phyloP scores from a whole-genome alignment of 1,140 invertebrate species.

The Rhopalosiphum maidis region DNA sequence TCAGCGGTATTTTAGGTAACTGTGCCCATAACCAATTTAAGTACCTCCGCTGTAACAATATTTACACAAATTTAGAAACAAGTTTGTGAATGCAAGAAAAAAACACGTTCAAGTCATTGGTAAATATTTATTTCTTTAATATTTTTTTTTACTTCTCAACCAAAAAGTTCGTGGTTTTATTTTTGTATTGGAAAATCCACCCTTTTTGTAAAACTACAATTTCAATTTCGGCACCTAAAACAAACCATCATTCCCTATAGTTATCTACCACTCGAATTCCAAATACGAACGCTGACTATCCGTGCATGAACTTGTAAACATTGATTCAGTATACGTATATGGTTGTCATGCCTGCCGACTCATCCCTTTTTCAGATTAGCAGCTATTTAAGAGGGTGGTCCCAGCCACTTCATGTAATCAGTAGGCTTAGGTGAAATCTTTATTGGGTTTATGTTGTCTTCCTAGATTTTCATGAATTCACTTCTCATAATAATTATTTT shows the following conservation, averaged over 20 bases:
- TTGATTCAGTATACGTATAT: conserved; percentile 56
- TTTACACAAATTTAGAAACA: conserved; percentile 45
- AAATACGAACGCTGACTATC: conserved; percentile 51
- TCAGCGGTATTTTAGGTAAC: neutral
- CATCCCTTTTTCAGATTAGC: conserved; percentile 57
- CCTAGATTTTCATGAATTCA: neutral
- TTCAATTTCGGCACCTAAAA: conserved; percentile 57
- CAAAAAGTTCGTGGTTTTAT: conserved; percentile 47
- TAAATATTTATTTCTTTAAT: conserved; percentile 50
- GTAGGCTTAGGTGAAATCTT: conserved; percentile 20
- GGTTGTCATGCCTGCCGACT: conserved; percentile 55
- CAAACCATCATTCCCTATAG: conserved; percentile 28
- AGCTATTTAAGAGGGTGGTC: conserved; percentile 56
- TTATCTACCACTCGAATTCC: neutral
- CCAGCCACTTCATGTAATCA: conserved; percentile 51
- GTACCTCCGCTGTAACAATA: conserved; percentile 40
- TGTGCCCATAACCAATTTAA: neutral
- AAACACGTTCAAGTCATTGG: conserved; percentile 50
- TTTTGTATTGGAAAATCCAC: conserved; percentile 25
- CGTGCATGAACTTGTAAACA: conserved; percentile 57
- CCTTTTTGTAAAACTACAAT: conserved; percentile 6
- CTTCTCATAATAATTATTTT: neutral
- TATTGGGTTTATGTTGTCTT: conserved; percentile 18
- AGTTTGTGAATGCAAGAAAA: neutral
- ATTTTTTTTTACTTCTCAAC: conserved; percentile 22